A percentile compares a stretch with the other conserved stretches of the same genome.
Evolutionary conservation across 2,888 invertebrate genomes (phyloP).

Genomic region (Hoplodrina blanda): DNA sequence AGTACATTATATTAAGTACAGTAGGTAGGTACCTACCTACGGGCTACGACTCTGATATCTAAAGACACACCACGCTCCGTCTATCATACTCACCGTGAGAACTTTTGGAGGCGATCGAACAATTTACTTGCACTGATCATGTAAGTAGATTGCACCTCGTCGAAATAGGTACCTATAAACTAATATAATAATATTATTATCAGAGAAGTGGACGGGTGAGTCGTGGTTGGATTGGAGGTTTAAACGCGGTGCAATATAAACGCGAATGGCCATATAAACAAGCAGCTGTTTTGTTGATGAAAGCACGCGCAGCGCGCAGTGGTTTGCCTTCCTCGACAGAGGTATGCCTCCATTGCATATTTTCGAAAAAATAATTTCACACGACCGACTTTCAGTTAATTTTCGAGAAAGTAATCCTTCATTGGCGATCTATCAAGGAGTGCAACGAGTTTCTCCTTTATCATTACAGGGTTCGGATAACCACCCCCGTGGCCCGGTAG

Average conservation of each 20-base stretch:
- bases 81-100: constrained; percentile 32
- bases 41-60: too few relatives aligned
- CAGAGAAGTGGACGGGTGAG: constrained; percentile 74
- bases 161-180: constrained; percentile 52
- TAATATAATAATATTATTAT: constrained; percentile 16
- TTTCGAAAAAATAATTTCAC: constrained; percentile 82
- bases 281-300: constrained; percentile 78
- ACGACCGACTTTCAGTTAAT: constrained; percentile 87
- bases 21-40: too few relatives aligned
- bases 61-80: neutral
- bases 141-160: constrained; percentile 55
- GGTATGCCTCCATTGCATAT: constrained; percentile 74
- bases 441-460: constrained; percentile 82
- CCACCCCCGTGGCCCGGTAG: constrained; percentile 78
- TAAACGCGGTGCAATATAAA: constrained; percentile 74
- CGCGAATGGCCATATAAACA: constrained; percentile 76
- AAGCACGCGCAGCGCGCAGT: constrained; percentile 73
- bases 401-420: constrained; percentile 89
- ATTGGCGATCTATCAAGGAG: constrained; percentile 85
- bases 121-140: constrained; percentile 46
- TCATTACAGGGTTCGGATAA: constrained; percentile 75
- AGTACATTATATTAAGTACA: neutral
- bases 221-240: constrained; percentile 58
- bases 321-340: constrained; percentile 76
- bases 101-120: constrained; percentile 33